Evolutionary conservation across 1,140 invertebrate genomes (phyloP).

Genomic region (Hyposmocoma kahamanoa): DNA sequence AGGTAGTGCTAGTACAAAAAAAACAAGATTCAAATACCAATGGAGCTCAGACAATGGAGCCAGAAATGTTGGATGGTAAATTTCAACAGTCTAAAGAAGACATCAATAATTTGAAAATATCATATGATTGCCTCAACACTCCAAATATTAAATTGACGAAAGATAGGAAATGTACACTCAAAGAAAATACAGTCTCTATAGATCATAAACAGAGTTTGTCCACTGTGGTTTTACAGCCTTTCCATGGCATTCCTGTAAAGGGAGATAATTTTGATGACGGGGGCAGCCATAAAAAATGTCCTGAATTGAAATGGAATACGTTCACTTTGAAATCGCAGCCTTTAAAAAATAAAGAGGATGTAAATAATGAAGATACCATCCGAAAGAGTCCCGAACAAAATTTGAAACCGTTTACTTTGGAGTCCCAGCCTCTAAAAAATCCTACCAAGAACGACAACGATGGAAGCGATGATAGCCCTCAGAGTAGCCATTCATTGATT

Average conservation of each 20-base stretch:
- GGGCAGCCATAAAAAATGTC: no score
- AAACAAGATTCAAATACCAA: neutral
- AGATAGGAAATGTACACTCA: constrained; percentile 34
- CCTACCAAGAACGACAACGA: no score
- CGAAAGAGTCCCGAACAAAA: no score
- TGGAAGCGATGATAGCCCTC: no score
- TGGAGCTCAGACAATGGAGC: neutral
- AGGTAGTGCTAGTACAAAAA: neutral
- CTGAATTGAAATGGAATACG: no score
- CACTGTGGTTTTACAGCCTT: constrained; percentile 35
- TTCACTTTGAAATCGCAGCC: no score
- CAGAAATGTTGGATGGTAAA: neutral
- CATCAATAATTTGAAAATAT: neutral
- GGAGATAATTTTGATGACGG: constrained; percentile 25
- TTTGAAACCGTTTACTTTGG: no score
- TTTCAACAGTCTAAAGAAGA: neutral
- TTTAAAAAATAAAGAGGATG: no score
- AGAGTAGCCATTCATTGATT: no score
- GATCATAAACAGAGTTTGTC: no score
- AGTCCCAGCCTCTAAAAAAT: no score
- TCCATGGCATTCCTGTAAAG: constrained; percentile 38
- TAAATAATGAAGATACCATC: no score
- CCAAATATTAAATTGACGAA: constrained; percentile 59
- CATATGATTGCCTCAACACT: constrained; percentile 61
- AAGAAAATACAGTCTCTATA: constrained; percentile 34